Evolutionary conservation across 2,113 vertebrate species (phyloP).

Genomic region (Trematocara zebra): DNA sequence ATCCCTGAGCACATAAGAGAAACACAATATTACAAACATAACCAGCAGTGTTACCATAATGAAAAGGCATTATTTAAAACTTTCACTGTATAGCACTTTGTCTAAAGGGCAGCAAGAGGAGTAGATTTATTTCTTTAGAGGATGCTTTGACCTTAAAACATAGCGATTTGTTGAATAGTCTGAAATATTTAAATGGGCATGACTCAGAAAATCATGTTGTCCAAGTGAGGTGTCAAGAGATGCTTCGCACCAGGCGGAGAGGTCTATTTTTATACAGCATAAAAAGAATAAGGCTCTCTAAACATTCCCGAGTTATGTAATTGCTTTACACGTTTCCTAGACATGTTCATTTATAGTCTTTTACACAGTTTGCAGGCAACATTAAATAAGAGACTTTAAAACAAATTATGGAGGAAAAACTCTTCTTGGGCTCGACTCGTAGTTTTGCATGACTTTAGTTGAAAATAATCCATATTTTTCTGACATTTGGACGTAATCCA

Average conservation of each 20-base stretch:
- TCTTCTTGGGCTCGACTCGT: background rate
- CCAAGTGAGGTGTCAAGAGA: background rate
- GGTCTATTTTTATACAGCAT: background rate
- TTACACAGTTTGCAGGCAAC: background rate
- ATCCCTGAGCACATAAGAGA: slow-evolving; percentile 50
- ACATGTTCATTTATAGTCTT: background rate
- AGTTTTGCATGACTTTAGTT: background rate
- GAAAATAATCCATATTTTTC: background rate
- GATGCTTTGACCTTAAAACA: background rate
- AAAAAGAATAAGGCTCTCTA: background rate
- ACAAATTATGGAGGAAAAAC: background rate
- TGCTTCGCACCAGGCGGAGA: background rate
- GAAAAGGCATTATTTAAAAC: background rate
- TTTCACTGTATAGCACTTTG: background rate
- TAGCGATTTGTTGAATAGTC: background rate
- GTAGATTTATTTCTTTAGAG: background rate
- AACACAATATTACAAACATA: background rate
- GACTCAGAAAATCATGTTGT: background rate
- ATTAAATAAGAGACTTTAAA: background rate
- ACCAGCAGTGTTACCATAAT: background rate
- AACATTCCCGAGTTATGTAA: background rate
- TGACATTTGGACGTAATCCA: background rate
- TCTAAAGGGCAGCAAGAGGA: background rate
- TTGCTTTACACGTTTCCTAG: background rate
- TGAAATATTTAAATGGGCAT: background rate